These are phyloP conservation scores for Cremastobaeus sp. DNA, from an alignment of 2,888 invertebrate genomes.

Conservation along the genomic window DNA sequence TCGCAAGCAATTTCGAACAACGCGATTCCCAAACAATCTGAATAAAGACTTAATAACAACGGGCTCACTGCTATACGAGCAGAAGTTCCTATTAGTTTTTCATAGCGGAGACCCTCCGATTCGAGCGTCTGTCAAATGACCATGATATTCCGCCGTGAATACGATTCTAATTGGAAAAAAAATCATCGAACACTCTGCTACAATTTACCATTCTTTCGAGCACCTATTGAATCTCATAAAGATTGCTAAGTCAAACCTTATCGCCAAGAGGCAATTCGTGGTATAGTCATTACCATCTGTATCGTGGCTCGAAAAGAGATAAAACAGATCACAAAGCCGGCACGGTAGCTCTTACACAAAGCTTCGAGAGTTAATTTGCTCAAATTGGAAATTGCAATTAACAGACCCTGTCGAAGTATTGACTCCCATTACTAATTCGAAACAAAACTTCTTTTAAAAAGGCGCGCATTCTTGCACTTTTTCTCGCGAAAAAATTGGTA, in stretches of 20 bases:
- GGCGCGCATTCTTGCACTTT: not conserved
- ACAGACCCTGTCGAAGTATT: constrained; percentile 5
- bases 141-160: constrained; percentile 9
- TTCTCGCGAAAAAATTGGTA: no score
- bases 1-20: no score
- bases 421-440: not conserved
- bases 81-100: no score
- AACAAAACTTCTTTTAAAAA: constrained; percentile 4
- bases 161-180: constrained; percentile 17
- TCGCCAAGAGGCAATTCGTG: constrained; percentile 22
- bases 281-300: constrained; percentile 24
- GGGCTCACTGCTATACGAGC: no score
- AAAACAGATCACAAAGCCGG: constrained; percentile 32
- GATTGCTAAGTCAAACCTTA: constrained; percentile 23
- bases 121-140: not conserved
- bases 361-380: constrained; percentile 67
- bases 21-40: no score
- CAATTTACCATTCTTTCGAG: constrained; percentile 6
- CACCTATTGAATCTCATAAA: constrained; percentile 25
- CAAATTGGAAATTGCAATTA: constrained; percentile 64
- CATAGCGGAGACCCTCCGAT: no score
- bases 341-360: constrained; percentile 12
- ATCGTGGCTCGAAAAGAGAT: constrained; percentile 19
- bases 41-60: no score
- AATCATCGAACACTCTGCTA: no score